Percentiles rank a stretch among this genome's conserved stretches.
phyloP scores from a whole-genome alignment of 2,888 invertebrate species.

The Pediacus dermestoides region DNA sequence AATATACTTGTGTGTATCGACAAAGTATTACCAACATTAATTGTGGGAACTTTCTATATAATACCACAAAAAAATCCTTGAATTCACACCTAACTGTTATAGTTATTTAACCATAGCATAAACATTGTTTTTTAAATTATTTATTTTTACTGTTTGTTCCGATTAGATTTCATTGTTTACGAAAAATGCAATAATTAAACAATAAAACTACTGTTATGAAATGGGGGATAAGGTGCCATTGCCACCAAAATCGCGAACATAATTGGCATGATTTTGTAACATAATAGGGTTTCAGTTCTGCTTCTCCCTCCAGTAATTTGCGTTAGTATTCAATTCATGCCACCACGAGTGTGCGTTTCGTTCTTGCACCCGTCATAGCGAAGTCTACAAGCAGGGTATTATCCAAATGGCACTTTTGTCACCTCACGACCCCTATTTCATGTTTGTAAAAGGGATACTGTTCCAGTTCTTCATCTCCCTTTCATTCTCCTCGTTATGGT shows the following conservation, averaged over 20 bases:
- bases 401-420: conserved; percentile 30
- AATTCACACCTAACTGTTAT: too few species aligned
- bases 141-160: too few species aligned
- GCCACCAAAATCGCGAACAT: conserved; percentile 21
- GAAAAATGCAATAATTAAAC: too few species aligned
- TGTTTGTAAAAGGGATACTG: conserved; percentile 21
- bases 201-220: too few species aligned
- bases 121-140: too few species aligned
- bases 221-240: too few species aligned
- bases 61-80: too few species aligned
- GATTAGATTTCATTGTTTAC: too few species aligned
- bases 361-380: not conserved
- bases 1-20: too few species aligned
- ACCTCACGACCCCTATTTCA: conserved; percentile 22
- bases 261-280: conserved; percentile 36
- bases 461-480: not conserved
- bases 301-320: conserved; percentile 29
- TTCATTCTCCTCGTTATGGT: conserved; percentile 1
- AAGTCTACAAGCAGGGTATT: conserved; percentile 19
- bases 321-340: conserved; percentile 29
- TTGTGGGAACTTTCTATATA: too few species aligned
- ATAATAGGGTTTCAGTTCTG: conserved; percentile 28
- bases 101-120: too few species aligned
- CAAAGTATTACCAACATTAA: too few species aligned
- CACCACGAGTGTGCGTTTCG: not conserved